Percentiles rank a stretch among this genome's conserved stretches.
Conservation (phyloP, 2,113 vertebrate genomes). For the Limanda limanda region DNA sequence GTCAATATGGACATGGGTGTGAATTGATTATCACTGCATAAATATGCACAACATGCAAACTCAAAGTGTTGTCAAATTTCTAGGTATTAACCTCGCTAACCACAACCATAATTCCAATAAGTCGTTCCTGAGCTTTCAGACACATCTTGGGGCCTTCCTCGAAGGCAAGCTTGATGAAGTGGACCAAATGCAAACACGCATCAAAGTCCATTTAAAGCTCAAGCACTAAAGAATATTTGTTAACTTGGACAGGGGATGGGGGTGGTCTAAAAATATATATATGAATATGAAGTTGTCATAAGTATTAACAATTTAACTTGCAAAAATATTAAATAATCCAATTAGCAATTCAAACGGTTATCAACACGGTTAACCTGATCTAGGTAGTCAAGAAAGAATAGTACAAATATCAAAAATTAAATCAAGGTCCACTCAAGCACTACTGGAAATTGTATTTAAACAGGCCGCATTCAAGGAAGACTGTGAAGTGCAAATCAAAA, state of each 20-base stretch:
- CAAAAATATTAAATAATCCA: not conserved
- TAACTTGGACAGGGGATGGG: no score
- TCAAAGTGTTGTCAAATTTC: not conserved
- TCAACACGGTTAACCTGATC: not conserved
- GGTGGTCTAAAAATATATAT: not conserved
- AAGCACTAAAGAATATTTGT: not conserved
- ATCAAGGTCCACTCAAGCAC: not conserved
- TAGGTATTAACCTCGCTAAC: not conserved
- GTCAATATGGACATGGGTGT: not conserved
- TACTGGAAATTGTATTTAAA: not conserved
- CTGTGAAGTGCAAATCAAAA: not conserved
- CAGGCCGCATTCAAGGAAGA: not conserved
- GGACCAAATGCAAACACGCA: not conserved
- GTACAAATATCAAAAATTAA: not conserved
- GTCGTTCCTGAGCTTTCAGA: not conserved
- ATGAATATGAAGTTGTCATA: not conserved
- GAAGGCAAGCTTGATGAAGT: not conserved
- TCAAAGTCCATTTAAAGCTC: not conserved
- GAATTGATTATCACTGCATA: not conserved
- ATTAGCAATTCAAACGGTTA: not conserved
- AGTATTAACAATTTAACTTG: not conserved
- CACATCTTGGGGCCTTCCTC: not conserved
- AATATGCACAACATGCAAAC: constrained; percentile 3
- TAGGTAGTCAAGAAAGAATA: not conserved
- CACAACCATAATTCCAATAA: not conserved